Base-by-base conservation (phyloP, 2,888 invertebrate species). In the Dynastes tityus region DNA sequence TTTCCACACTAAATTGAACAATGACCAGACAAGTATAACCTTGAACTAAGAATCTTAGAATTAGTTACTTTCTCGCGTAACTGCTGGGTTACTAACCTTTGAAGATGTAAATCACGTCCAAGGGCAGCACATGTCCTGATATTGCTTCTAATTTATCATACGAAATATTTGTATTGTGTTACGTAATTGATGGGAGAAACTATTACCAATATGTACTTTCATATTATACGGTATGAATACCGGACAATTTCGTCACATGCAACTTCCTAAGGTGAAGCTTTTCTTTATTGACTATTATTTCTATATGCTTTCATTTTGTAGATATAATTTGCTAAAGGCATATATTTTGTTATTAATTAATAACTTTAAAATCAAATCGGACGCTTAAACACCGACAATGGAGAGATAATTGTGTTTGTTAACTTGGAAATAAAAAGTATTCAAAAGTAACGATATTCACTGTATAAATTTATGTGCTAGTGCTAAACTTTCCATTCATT, bases 21-120 rank as follows among this genome's bases (percentile, higher is more conserved):
- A 61, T 74, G 73, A 61, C 73, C 73, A 74, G 73, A 45, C 73
- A 55, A n/a, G 22, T 74, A 8, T 74, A 61, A 45, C 73, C 73
- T 74, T 74, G 73, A 74, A 74, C 73, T 61, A 74, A 61, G 73
- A 74, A 74, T 74, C 73, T 74, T 74, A 61, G 73, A 74, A 74
- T 74, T 74, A 61, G 45, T 73, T 73, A 74, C 73, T 61, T 74
- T 74, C 73, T 74, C 73, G 73, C 73, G 55, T 74, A 63, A 74
- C 45, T 74, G 40, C 61, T 61, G 45, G 73, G 73, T 74, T 74
- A 74, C 45, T 74, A 74, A 74, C 73, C 73, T 74, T 61, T 74
- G 73, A 61, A 74, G 73, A 74, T 74, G 73, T 74, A 74, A 74
- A 74, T 74, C 73, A 74, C 73, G 73, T 74, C 73, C 73, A 74